Evolutionary conservation across 2,113 vertebrate species (phyloP).

Genomic region (Suricata suricatta): DNA sequence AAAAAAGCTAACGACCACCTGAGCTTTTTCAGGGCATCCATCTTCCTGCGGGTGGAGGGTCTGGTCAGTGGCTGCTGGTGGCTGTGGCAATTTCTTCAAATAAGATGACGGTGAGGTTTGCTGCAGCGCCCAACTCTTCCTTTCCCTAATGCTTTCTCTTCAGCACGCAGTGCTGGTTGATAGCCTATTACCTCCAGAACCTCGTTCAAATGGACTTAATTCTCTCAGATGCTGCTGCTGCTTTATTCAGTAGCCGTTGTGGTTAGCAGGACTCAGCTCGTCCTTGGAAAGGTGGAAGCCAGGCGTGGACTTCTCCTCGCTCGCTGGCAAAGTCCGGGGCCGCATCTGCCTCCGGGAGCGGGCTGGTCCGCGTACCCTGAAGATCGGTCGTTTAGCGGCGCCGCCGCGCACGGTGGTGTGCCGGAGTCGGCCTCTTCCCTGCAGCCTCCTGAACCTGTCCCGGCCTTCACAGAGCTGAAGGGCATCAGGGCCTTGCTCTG

Average conservation of each 20-base stretch:
- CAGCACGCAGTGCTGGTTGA: background rate
- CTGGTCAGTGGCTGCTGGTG: accelerated
- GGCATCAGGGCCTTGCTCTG: background rate
- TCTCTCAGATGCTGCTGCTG: background rate
- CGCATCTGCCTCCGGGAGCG: background rate
- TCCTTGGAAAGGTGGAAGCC: background rate
- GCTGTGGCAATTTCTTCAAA: no score
- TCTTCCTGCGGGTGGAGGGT: background rate
- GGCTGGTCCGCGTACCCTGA: no score
- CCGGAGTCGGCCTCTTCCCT: background rate
- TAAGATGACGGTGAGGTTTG: background rate
- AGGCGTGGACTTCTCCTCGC: background rate
- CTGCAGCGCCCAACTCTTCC: background rate
- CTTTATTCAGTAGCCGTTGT: background rate
- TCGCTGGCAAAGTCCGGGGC: background rate
- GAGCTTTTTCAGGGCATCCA: background rate
- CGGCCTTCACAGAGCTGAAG: background rate
- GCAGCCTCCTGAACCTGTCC: background rate
- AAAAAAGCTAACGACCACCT: background rate
- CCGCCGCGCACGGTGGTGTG: accelerated
- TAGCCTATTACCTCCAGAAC: background rate
- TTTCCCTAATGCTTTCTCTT: background rate
- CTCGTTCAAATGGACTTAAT: background rate
- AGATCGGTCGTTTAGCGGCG: background rate
- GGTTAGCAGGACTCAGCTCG: background rate